Conservation (phyloP, 2,888 invertebrate species). For the Scelioninae gen. 1 region DNA sequence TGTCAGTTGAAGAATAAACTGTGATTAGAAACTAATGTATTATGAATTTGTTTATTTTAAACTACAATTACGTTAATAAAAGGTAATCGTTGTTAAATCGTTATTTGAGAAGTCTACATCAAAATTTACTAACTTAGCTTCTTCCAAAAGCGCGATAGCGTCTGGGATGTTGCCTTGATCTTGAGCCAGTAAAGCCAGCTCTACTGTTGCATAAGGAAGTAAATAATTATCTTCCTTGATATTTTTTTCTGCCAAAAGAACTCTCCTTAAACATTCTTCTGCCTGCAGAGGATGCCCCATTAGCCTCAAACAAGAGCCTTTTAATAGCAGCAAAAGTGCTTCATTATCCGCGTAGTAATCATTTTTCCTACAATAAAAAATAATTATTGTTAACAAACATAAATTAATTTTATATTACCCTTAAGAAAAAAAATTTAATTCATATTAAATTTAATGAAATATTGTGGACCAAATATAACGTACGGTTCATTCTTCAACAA, state of each 20-base stretch:
- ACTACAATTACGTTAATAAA: neutral
- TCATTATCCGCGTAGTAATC: conserved; percentile 89
- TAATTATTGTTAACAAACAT: no score
- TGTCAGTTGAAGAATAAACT: no score
- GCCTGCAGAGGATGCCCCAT: conserved; percentile 92
- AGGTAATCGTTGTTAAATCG: no score
- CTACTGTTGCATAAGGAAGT: conserved; percentile 93
- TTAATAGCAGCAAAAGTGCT: conserved; percentile 90
- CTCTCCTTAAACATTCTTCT: conserved; percentile 88
- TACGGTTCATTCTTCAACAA: conserved; percentile 75
- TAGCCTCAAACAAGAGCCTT: conserved; percentile 92
- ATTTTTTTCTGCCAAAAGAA: conserved; percentile 88
- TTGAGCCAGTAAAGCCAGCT: conserved; percentile 92
- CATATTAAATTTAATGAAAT: no score
- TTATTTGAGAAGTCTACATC: neutral
- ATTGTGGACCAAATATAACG: conserved; percentile 67
- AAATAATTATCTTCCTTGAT: conserved; percentile 93
- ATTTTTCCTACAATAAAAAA: conserved; percentile 74
- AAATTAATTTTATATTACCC: no score
- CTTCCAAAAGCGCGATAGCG: conserved; percentile 90
- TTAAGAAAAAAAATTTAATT: no score
- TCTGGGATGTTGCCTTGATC: conserved; percentile 88
- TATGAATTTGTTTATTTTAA: no score
- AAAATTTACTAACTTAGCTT: conserved; percentile 89
- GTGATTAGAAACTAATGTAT: no score